Evolutionary conservation across 1,140 invertebrate species (phyloP), one percentile per base, ranked within the genome.

Genomic region (Eciton burchellii): DNA sequence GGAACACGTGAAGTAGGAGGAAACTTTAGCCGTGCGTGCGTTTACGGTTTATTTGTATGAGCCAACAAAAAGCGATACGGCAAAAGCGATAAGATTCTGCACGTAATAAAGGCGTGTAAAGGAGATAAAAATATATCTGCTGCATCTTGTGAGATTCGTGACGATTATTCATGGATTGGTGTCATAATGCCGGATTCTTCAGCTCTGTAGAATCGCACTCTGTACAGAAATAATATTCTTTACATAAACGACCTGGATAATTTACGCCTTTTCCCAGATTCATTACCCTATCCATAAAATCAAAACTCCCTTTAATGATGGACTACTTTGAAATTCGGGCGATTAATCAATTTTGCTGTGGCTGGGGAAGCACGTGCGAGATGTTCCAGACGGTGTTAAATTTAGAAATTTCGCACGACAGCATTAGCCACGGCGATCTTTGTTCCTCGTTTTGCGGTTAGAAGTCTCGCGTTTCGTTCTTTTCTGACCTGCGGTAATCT

Each of bases 331-430:
- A 77, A 65, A 65, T 12, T 52, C 47, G 24, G 66, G 66, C 49
- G 49, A 79, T 79, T 45, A 68, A 54, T 70, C 74, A 68, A 79
- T 70, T 70, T 45, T 45, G 41, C 35, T 26, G 63, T 26, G 9
- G 21, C 41, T 79, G 16, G 21, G 21, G 24, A 79, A 70, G 52
- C 35, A 54, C 21, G 41, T 49, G 65, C 49, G 49, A 21, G 49
- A 79, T 45, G 49, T 68, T 68, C 41, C 74, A 56, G 74, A 79
- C 63, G 49, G 49, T 45, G 74, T 21, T 79, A 84, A 85, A 81
- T 62, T 54, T 63, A 81, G 73, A 84, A 85, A 71, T 84, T 84
- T 84, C 73, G 43, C 76, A 56, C 62, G 70, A 29, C 57, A 79
- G 76, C 83, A 81, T 81, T 84, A 54, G 82, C 43, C 24, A 65